These are phyloP conservation scores for Squalus acanthias DNA, from an alignment of 2,797 vertebrate genomes.

Conservation along the genomic window DNA sequence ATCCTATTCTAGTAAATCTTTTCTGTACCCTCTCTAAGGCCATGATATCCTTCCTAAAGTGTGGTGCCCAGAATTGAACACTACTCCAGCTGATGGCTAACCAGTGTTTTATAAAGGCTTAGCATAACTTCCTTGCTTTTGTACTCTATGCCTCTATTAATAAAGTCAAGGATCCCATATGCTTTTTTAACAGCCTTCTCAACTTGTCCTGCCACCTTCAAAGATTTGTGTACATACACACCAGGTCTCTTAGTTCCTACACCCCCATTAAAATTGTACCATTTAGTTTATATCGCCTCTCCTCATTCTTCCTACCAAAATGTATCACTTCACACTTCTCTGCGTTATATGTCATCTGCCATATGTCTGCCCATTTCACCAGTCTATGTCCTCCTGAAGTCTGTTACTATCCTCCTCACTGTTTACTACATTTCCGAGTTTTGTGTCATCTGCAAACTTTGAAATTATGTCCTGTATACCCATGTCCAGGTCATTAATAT, in stretches of 20 bases:
- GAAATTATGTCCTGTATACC: neutral
- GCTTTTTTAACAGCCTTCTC: no score
- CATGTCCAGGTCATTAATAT: neutral
- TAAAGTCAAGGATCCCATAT: no score
- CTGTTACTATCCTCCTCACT: neutral
- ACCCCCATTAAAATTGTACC: neutral
- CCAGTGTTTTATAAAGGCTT: no score
- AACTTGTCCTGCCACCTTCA: neutral
- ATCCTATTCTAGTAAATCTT: no score
- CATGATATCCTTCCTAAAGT: no score
- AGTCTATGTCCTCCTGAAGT: neutral
- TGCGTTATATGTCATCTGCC: neutral
- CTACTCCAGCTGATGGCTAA: no score
- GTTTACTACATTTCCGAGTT: neutral
- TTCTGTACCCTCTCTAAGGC: no score
- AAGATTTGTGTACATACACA: neutral
- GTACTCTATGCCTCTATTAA: no score
- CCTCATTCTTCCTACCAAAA: neutral
- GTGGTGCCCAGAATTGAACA: no score
- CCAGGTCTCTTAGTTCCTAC: neutral
- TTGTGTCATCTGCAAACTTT: neutral
- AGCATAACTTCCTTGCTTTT: no score
- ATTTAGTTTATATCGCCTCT: neutral
- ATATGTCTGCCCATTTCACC: neutral
- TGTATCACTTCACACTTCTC: neutral